Evolutionary conservation across 1,140 invertebrate genomes (phyloP).

Genomic region (Pachypsylla venusta): DNA sequence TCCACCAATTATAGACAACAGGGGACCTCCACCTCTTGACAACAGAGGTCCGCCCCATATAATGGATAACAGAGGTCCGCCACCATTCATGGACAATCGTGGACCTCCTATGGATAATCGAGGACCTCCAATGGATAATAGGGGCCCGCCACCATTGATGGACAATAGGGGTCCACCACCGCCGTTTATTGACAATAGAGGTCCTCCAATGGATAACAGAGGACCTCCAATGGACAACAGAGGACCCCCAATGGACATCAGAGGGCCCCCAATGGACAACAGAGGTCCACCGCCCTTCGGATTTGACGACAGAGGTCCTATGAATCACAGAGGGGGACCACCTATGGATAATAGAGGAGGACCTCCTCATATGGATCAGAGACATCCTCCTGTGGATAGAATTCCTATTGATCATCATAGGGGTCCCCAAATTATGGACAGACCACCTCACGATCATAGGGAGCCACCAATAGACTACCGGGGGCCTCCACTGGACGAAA

Average conservation of each 20-base stretch:
- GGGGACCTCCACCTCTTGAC: neutral
- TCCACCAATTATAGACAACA: neutral
- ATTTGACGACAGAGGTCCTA: neutral
- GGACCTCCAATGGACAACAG: neutral
- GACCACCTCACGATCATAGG: neutral
- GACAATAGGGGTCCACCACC: no score
- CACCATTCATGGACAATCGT: neutral
- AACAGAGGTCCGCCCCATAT: neutral
- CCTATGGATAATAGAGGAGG: neutral
- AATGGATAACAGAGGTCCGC: no score
- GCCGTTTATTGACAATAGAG: slow-evolving; percentile 1
- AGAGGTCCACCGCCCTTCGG: slow-evolving; percentile 2
- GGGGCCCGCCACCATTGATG: no score
- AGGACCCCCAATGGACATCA: neutral
- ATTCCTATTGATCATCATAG: neutral
- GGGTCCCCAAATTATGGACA: neutral
- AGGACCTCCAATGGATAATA: no score
- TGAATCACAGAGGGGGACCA: neutral
- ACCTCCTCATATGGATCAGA: neutral
- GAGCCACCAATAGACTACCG: neutral
- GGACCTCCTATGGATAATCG: no score
- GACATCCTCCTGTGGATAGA: neutral
- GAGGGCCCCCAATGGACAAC: neutral
- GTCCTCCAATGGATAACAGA: neutral
- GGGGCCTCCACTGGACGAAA: neutral